Evolutionary conservation across 1,140 invertebrate species (phyloP), one percentile per base, ranked within the genome.

Genomic region (Penaeus vannamei): DNA sequence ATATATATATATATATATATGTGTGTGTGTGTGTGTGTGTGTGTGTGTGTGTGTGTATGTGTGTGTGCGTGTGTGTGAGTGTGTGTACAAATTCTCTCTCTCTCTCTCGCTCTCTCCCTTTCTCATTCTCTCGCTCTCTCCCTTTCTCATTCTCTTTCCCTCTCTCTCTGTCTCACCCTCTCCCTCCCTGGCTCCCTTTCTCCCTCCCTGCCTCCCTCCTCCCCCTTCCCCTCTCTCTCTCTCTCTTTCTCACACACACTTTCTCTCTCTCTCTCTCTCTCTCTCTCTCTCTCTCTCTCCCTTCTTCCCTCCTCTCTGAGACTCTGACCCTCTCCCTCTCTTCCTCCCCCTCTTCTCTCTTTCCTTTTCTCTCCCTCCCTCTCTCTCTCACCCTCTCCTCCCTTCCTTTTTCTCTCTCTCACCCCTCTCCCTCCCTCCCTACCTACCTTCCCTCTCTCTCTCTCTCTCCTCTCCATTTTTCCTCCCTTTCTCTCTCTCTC

Each of bases 51-150:
- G 5, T 36, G 5, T 36, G 5, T 36, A 36, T 36, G 5, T 36
- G 5, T 36, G 5, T 36, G 5, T 36, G 5, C 5, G 5, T 36
- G 5, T 36, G 5, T 36, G 5, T 36, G 5, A 2, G 5, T 36
- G 5, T 36, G 5, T 36, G 5, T 36, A 36, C 5, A 36, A 2
- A 36, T 36, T 2, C 5, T 84, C 36, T 84, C 82, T 84, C 82
- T 84, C 82, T 84, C 82, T 84, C 82, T 84, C 82, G 59, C 82
- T 84, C 26, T 64, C 61, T 29, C 32, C 29, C 36, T 84, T 26
- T 79, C 29, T 79, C 76, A 32, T 29, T 79, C 76, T 79, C 29
- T 79, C 76, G 29, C 12, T 79, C 76, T 17, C 7, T 80, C 29
- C 36, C 26, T 84, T 10, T 76, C 5, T 83, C 23, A 53, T 2